Base-by-base conservation (phyloP, 1,140 invertebrate species). In the Drosophila nikananu region DNA sequence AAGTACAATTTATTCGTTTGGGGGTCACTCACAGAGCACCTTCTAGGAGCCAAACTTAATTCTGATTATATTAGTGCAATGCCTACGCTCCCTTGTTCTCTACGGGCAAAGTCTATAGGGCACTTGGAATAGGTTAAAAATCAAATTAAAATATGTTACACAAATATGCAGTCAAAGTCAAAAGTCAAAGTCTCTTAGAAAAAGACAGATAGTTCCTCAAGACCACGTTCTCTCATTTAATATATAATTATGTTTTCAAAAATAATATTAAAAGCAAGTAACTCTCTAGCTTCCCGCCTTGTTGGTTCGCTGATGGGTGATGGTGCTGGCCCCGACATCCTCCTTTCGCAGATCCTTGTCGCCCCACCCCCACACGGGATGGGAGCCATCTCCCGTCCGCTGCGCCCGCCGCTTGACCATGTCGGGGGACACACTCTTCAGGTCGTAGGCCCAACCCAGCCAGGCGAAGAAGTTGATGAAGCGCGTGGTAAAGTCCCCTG, bases 371-470 rank as follows among this genome's bases (percentile, higher is more conserved):
- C 97, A 97, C 3, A 96, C 93, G 12, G 95, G 94, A 82, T 97
- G 96, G 1, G 94, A 94, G 1, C 97, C 97, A 86, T 97, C 97
- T 1, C 97, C 97, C 0, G 96, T 97, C 72, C 96, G 94, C 54
- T 94, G 80, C 0, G 96, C 96, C n/a, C 97, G 93, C 67, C 94
- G 95, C 70, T 94, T 93, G 1, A 97, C 93, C 68, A 97, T 95
- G 37, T 96, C 95, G 7, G 93, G 91, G 0, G 96, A 95, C 0
- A 98, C 97, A 0, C 95, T 96, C 91, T 98, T 98, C 49, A 97
- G 87, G 91, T 99, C 98, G 91, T 97, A 98, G 0, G 97, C 98
- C 95, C 96, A 96, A 3, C 97, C 98, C 57, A 98, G 95, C 86
- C 95, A 95, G 3, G 97, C 95, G 87, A 96, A 96, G 67, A 97